Conservation (phyloP, 2,797 vertebrate species). For the Scyliorhinus canicula region DNA sequence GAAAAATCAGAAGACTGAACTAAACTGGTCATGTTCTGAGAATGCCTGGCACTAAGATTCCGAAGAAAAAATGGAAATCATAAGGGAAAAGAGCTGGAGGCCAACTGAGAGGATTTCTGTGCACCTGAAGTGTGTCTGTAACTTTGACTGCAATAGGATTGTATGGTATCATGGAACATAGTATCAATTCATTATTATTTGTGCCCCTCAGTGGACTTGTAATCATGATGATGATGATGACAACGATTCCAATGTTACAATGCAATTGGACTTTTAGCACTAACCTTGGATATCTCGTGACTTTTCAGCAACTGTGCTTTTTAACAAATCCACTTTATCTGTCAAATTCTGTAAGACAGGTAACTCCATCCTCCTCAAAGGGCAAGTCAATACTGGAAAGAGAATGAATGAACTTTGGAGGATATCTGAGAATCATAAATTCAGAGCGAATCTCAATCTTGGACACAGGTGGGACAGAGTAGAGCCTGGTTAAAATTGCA, state of each 20-base stretch:
- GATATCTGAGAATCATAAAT: not conserved
- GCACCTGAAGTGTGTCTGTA: not conserved
- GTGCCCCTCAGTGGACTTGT: not conserved
- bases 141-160: not conserved
- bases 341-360: not conserved
- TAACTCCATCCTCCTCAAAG: not conserved
- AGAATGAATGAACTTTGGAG: not conserved
- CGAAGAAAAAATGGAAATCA: not conserved
- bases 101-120: not conserved
- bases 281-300: not conserved
- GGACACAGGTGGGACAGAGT: not conserved
- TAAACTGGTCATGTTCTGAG: not conserved
- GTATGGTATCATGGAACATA: no score
- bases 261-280: not conserved
- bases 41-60: not conserved
- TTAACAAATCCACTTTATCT: not conserved
- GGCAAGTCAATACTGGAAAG: not conserved
- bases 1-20: not conserved
- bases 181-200: not conserved
- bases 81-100: not conserved
- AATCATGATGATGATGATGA: not conserved
- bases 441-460: not conserved
- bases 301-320: not conserved
- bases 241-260: not conserved
- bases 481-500: not conserved